phyloP scores from a whole-genome alignment of 2,888 invertebrate genomes.

The Rotaria sp. region DNA sequence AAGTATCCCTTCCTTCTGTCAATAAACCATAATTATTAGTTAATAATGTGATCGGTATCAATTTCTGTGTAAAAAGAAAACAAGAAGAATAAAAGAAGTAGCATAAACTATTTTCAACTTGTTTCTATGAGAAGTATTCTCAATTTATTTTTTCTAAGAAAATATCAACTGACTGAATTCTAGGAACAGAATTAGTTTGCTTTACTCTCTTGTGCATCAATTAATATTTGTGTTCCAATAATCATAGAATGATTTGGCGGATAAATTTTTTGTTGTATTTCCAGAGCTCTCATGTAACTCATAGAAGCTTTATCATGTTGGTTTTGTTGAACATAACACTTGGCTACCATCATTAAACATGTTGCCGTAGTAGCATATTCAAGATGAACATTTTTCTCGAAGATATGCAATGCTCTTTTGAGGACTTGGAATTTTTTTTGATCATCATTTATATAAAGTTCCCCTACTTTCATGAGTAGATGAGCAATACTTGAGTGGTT shows the following conservation, averaged over 20 bases:
- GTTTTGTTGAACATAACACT: not conserved
- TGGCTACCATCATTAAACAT: too few species aligned
- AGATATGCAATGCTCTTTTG: not conserved
- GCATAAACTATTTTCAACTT: too few species aligned
- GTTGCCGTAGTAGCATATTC: too few species aligned
- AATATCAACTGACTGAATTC: too few species aligned
- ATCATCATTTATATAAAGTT: not conserved
- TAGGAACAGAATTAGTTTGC: too few species aligned
- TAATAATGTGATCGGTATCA: too few species aligned
- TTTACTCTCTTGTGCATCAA: not conserved
- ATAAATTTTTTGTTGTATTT: not conserved
- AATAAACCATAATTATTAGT: too few species aligned
- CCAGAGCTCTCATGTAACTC: not conserved
- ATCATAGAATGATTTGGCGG: not conserved
- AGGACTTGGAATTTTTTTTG: not conserved
- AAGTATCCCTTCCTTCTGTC: too few species aligned
- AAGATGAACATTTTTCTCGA: not conserved
- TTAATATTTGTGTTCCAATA: not conserved
- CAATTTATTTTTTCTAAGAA: too few species aligned
- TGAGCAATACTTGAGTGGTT: not conserved
- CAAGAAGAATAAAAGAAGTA: too few species aligned
- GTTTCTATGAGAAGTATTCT: too few species aligned
- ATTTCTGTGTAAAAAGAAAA: too few species aligned
- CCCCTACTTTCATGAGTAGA: not conserved
- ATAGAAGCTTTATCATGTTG: not conserved